Base-by-base conservation (phyloP, 2,888 invertebrate species). In the Spialia ferax region DNA sequence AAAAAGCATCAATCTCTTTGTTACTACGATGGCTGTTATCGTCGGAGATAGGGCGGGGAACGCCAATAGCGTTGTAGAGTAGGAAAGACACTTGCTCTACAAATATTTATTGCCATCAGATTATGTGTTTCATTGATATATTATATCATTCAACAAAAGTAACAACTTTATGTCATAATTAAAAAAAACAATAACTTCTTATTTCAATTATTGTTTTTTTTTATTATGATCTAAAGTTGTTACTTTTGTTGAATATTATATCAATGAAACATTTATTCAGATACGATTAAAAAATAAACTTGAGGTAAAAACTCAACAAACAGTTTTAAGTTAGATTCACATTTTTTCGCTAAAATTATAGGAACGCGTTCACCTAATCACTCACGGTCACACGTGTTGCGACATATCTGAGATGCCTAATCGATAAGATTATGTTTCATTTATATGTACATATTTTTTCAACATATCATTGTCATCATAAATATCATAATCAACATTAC, bases 391-490 rank as follows among this genome's bases (percentile, higher is more conserved):
- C 52, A 54, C 52, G 59, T 60, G 42, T 45, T 45, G 20, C 35
- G 42, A 45, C 29, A 32, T 45, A 55, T 64, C 35, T 57, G 4
- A 48, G 45, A 60, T 15, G 23, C 3, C 26, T 42, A 45, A 45
- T 23, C 50, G 64, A 64, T 64, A 57, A 57, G 32, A 50, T n/a
- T 42, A 15, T 23, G 10, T n/a, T 61, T n/a, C n/a, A 61, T 61
- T 32, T 8, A 54, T 10, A 15, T 32, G 29, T 32, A 29, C 55
- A 55, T 29, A 26, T 4, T 22, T 54, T 26, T 54, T 54, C 52
- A 52, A 18, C 23, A 23, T 23, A 7, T 52, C 52, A 52, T 2
- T 52, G 8, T 23, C 23, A n/a, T 13, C 4, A 23, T n/a, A 11
- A n/a, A n/a, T n/a, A n/a, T n/a, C n/a, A n/a, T n/a, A n/a, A n/a